Evolutionary conservation across 2,113 vertebrate species (phyloP).

Genomic region (Cyphomyrus discorhynchus): DNA sequence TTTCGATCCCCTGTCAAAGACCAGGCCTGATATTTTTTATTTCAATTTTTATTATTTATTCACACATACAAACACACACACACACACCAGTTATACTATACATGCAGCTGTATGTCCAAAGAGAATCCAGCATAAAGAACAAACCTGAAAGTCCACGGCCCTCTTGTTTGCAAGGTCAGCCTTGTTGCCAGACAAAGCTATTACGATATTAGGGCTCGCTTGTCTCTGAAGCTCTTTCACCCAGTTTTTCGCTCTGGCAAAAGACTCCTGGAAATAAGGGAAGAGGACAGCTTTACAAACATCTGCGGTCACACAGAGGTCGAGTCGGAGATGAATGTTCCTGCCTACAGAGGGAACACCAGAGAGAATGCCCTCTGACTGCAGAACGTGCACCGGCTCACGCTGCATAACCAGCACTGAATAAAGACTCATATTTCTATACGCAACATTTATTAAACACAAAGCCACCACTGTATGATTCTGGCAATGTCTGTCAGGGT

Average conservation of each 20-base stretch:
- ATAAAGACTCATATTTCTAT: not conserved
- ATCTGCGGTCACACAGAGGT: not conserved
- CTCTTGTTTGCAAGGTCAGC: constrained; percentile 94
- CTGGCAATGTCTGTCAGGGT: not conserved
- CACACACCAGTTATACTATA: not conserved
- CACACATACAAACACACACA: not conserved
- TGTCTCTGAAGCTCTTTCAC: constrained; percentile 98
- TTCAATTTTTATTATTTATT: not conserved
- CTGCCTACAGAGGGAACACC: not conserved
- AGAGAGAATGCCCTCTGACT: not conserved
- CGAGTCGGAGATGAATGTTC: not conserved
- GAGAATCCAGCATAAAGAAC: constrained; percentile 17
- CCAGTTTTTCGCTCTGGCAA: constrained; percentile 97
- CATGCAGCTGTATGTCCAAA: not conserved
- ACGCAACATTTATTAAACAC: not conserved
- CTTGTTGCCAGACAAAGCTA: constrained; percentile 96
- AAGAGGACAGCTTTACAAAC: not conserved
- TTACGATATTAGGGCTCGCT: constrained; percentile 97
- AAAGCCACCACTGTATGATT: not conserved
- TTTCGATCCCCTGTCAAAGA: not conserved
- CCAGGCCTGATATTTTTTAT: not conserved
- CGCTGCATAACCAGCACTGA: not conserved
- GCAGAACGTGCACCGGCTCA: not conserved
- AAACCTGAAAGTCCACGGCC: constrained; percentile 94
- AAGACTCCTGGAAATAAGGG: constrained; percentile 77